phyloP scores from a whole-genome alignment of 2,113 vertebrate genomes.

The Apodemus speciosus region DNA sequence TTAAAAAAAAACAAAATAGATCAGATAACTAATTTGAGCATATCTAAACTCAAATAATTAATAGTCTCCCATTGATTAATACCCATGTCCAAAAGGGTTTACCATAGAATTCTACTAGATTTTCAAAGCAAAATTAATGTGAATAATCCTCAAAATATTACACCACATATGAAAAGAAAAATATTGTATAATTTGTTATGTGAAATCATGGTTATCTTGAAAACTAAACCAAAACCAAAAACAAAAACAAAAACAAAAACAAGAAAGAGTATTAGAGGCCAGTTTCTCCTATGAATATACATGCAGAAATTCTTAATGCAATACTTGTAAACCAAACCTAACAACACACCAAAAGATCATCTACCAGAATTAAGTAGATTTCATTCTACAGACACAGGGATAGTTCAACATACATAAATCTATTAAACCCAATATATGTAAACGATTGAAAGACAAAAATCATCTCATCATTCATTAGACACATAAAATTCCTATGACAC shows the following conservation, averaged over 20 bases:
- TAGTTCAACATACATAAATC: neutral
- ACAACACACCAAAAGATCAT: neutral
- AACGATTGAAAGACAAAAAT: neutral
- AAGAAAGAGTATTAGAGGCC: neutral
- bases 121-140: neutral
- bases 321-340: neutral
- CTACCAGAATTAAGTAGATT: neutral
- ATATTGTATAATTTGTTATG: neutral
- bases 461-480: neutral
- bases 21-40: neutral
- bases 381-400: neutral
- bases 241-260: too few species aligned
- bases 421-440: neutral
- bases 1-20: neutral
- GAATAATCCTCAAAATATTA: neutral
- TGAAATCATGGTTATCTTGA: neutral
- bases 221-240: neutral
- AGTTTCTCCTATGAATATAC: neutral
- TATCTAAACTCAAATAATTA: neutral
- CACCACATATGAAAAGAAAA: neutral
- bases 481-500: neutral
- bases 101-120: neutral
- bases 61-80: neutral
- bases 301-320: neutral
- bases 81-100: neutral